Evolutionary conservation across 2,113 vertebrate genomes (phyloP).

Genomic region (Anser cygnoides): DNA sequence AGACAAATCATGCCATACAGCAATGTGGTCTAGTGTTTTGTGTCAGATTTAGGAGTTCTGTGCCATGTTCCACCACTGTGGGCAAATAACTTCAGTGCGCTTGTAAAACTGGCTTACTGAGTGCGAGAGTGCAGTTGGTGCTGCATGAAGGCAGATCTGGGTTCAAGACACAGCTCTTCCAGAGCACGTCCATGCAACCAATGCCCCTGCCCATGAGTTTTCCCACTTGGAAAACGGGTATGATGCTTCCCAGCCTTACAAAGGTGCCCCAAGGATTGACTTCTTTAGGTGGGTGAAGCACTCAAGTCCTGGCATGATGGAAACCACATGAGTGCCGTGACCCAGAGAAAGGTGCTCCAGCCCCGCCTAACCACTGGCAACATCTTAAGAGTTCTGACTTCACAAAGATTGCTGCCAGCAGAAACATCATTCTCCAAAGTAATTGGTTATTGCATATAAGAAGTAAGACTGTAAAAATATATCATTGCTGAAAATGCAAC

Average conservation of each 20-base stretch:
- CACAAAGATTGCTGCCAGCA: neutral
- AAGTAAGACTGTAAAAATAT: neutral
- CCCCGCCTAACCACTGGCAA: neutral
- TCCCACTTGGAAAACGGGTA: neutral
- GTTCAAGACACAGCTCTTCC: neutral
- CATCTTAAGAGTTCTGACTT: neutral
- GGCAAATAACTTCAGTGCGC: neutral
- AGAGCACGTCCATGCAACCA: neutral
- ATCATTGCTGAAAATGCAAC: neutral
- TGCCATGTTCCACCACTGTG: neutral
- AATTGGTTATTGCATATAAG: neutral
- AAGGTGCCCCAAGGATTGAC: neutral
- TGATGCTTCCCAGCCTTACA: neutral
- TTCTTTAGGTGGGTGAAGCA: neutral
- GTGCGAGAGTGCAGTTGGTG: neutral
- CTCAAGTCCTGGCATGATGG: neutral
- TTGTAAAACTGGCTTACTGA: conserved; percentile 13
- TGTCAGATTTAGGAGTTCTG: conserved; percentile 34
- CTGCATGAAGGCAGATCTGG: neutral
- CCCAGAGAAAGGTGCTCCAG: neutral
- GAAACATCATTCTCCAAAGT: neutral
- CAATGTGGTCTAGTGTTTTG: conserved; percentile 30
- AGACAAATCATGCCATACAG: conserved; percentile 10
- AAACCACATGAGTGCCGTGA: fast-evolving
- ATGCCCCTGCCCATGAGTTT: neutral